phyloP scores from a whole-genome alignment of 2,888 invertebrate genomes.

The Metalampra italica region DNA sequence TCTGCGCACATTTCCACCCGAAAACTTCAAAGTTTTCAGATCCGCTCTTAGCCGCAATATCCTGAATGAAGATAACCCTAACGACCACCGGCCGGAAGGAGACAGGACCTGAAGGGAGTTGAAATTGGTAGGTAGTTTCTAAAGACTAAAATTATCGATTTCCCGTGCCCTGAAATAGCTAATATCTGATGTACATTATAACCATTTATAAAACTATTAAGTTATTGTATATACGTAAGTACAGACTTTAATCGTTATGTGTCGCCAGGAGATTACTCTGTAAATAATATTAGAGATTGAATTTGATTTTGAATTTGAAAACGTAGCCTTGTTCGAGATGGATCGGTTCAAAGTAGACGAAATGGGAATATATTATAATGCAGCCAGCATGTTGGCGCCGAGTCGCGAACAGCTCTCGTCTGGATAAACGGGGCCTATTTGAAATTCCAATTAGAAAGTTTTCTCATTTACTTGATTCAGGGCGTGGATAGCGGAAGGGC shows the following conservation, averaged over 20 bases:
- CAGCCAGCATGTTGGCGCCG: constrained; percentile 49
- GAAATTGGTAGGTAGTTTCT: too few species aligned
- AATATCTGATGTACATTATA: too few species aligned
- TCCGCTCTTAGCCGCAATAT: neutral
- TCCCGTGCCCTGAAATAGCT: too few species aligned
- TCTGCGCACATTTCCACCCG: neutral
- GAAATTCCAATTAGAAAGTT: constrained; percentile 78
- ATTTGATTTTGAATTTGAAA: too few species aligned
- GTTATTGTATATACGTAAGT: too few species aligned
- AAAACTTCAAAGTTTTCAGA: neutral
- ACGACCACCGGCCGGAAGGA: neutral
- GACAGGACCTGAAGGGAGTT: neutral
- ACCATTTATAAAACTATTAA: too few species aligned
- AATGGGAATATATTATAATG: constrained; percentile 42
- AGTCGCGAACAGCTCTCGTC: constrained; percentile 65
- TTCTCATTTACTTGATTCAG: constrained; percentile 77
- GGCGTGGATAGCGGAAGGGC: constrained; percentile 70
- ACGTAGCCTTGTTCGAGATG: neutral
- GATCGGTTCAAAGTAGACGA: constrained; percentile 20
- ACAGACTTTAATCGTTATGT: too few species aligned
- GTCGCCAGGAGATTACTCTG: too few species aligned
- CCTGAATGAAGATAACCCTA: neutral
- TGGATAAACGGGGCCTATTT: constrained; percentile 73
- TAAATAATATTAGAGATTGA: too few species aligned
- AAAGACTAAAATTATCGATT: too few species aligned